Evolutionary conservation across 2,888 invertebrate species (phyloP), one percentile per base, ranked within the genome.

Genomic region (Cantharis flavilabris): DNA sequence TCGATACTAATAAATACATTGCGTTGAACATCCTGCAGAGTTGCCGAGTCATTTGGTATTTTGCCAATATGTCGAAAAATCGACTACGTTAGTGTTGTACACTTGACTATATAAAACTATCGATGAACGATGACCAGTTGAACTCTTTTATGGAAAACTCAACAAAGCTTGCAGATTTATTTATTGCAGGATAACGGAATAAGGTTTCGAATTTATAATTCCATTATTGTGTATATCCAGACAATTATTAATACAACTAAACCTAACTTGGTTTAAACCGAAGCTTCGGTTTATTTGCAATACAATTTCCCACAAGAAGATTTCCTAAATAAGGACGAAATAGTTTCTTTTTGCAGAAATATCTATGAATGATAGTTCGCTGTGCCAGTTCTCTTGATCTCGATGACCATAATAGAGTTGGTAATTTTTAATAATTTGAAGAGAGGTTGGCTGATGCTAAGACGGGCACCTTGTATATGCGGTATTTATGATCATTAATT

Each of bases 41-140:
- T 67, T 20, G 14, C 13, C n/a, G 23, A 67, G 26, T 67, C 65
- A 67, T 67, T 67, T 67, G 65, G 65, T 67, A 67, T 14, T 67
- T 67, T 67, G 65, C 65, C 65, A 67, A 67, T 67, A 67, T 67
- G 65, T 67, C 65, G 65, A 67, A 67, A 67, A 67, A 67, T 67
- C 26, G 65, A 67, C 26, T 67, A 67, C 65, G 65, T 67, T 26
- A 67, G 65, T 26, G 26, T 23, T 67, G 20, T 67, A 67, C 13
- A 23, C 65, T 67, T n/a, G 13, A 67, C 23, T 67, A 23, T 26
- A 67, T 49, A 49, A 49, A 49, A 49, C 49, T 49, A 49, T 67
- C 26, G 65, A 67, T 67, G 26, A 23, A 7, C 18, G 65, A 67
- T 67, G 65, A 67, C 65, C 20, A 67, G 65, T 67, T 67, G 65